Evolutionary conservation across 2,797 vertebrate species (phyloP), one percentile per base, ranked within the genome.

Genomic region (Atherinosoma microstoma): DNA sequence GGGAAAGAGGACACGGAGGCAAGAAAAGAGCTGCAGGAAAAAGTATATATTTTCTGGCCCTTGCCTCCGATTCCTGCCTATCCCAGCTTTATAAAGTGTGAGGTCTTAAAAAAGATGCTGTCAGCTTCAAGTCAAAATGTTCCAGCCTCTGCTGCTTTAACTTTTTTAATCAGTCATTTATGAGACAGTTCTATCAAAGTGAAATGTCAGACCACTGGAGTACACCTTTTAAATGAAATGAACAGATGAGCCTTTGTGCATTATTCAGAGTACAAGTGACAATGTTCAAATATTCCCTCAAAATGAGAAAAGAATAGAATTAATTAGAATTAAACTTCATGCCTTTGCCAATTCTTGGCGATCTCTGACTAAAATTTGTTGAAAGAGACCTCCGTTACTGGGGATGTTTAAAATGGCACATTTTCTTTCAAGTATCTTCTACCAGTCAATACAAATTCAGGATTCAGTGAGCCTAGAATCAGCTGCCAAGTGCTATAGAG

Each of bases 251-350:
- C 58, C n/a, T 67, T 22, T 36, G 53, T 56, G 70, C 30, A 73
- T 71, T 64, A 70, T 77, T 84, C 18, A 61, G 29, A 20, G 18
- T 29, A 49, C 36, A 67, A 72, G 32, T 60, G 65, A 45, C 34
- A n/a, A 2, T 15, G 20, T 76, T 71, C 30, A 67, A 70, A 62
- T 58, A 76, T 75, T 51, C 70, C 60, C 47, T 47, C 1, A 0
- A 40, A 12, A 47, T 63, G 20, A 15, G 27, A 78, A 51, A 45
- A 12, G 36, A 71, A 54, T 71, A 6, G 67, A 73, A 59, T 18
- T 20, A 38, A 12, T 32, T 11, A 13, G 4, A 68, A 62, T 35
- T 38, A 65, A 8, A n/a, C 16, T 59, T 38, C 35, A 56, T 40
- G 13, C 40, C 11, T 77, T 65, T 67, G 3, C 35, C 15, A 6